phyloP scores from a whole-genome alignment of 2,888 invertebrate genomes.

The Hylaea fasciaria region DNA sequence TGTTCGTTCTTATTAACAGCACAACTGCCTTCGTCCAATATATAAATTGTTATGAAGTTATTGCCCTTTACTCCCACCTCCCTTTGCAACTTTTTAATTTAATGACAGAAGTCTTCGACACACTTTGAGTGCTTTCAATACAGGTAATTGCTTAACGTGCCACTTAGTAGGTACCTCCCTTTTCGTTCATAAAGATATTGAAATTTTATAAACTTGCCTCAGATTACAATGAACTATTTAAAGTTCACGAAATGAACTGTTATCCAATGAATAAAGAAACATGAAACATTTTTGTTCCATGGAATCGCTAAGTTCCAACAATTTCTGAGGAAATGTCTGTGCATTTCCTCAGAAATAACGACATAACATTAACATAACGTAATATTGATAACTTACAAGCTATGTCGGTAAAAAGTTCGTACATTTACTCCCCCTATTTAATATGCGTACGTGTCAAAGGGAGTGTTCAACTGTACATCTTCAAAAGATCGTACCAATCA shows the following conservation, averaged over 20 bases:
- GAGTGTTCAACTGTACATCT: slow-evolving; percentile 11
- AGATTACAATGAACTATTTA: not conserved
- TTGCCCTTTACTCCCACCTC: slow-evolving; percentile 2
- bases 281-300: not conserved
- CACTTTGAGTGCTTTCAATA: slow-evolving; percentile 4
- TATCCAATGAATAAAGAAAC: too few species aligned
- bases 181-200: not conserved
- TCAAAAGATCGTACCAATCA: slow-evolving; percentile 33
- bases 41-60: not conserved
- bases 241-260: too few species aligned
- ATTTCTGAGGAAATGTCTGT: not conserved
- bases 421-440: slow-evolving; percentile 31
- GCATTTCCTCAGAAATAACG: too few species aligned
- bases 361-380: too few species aligned
- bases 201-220: not conserved
- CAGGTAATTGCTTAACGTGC: slow-evolving; percentile 2
- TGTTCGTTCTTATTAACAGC: not conserved
- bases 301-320: not conserved
- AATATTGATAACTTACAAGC: not conserved
- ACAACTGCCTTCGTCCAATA: not conserved
- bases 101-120: slow-evolving; percentile 6
- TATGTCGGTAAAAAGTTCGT: not conserved
- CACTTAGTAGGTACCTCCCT: too few species aligned
- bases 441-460: slow-evolving; percentile 39
- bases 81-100: slow-evolving; percentile 9